Conservation (phyloP, 2,113 vertebrate species). For the Phaethon lepturus region DNA sequence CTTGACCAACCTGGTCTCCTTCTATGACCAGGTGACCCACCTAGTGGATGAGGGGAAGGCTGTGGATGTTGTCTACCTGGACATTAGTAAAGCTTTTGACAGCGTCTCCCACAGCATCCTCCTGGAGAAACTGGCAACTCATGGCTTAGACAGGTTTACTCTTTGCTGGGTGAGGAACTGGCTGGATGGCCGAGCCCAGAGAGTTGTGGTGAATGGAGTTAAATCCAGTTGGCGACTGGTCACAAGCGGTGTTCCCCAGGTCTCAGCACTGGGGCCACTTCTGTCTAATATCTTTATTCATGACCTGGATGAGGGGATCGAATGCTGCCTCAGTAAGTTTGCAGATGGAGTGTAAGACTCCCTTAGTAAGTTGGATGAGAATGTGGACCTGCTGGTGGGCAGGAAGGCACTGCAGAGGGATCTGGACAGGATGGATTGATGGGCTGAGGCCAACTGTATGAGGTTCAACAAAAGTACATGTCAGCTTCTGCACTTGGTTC, state of each 20-base stretch:
- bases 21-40: no score
- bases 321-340: neutral
- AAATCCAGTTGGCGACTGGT: accelerated
- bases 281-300: neutral
- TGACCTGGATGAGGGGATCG: accelerated
- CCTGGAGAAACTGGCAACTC: neutral
- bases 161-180: neutral
- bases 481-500: neutral
- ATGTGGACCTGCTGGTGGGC: neutral
- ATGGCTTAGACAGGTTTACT: accelerated
- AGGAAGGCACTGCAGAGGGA: neutral
- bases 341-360: no score
- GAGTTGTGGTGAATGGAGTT: neutral
- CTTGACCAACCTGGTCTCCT: no score
- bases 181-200: neutral
- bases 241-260: neutral
- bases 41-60: neutral
- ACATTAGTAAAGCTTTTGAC: neutral
- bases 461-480: neutral
- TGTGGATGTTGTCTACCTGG: neutral
- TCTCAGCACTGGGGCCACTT: accelerated
- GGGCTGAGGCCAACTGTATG: accelerated
- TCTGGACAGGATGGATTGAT: neutral
- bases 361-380: accelerated
- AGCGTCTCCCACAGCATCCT: accelerated